phyloP scores from a whole-genome alignment of 1,140 invertebrate genomes.

The Drosophila punjabiensis region DNA sequence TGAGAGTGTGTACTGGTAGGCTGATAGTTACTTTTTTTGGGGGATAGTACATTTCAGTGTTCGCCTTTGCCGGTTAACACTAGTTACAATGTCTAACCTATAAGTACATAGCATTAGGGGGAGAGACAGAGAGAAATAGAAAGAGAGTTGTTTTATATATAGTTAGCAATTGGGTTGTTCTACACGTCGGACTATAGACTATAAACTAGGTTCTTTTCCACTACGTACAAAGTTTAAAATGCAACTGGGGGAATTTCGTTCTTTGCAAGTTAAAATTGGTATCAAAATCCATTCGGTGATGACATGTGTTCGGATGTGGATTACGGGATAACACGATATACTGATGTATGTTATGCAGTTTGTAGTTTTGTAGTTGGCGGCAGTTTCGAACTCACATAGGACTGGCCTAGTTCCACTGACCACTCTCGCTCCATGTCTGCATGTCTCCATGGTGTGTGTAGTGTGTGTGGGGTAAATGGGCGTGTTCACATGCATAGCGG shows the following conservation, averaged over 20 bases:
- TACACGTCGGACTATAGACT: constrained; percentile 65
- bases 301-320: constrained; percentile 38
- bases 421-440: constrained; percentile 27
- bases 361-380: constrained; percentile 43
- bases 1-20: constrained; percentile 51
- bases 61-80: constrained; percentile 46
- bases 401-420: constrained; percentile 40
- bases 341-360: constrained; percentile 18
- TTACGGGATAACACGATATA: constrained; percentile 13
- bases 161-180: constrained; percentile 69
- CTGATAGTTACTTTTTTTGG: constrained; percentile 39
- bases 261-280: constrained; percentile 68
- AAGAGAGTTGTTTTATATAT: constrained; percentile 72
- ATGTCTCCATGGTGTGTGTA: background rate
- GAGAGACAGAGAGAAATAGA: constrained; percentile 79
- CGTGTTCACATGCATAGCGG: constrained; percentile 64
- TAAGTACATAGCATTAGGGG: constrained; percentile 71
- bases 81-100: constrained; percentile 84
- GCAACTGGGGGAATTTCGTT: constrained; percentile 46
- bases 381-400: constrained; percentile 47
- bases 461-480: constrained; percentile 19
- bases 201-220: constrained; percentile 50
- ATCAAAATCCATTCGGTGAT: constrained; percentile 66
- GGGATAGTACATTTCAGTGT: constrained; percentile 44
- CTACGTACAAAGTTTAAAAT: constrained; percentile 75